A percentile compares a stretch with the other conserved stretches of the same genome.
Evolutionary conservation across 1,140 invertebrate species (phyloP).

Genomic region (Paralvinella palmiformis): DNA sequence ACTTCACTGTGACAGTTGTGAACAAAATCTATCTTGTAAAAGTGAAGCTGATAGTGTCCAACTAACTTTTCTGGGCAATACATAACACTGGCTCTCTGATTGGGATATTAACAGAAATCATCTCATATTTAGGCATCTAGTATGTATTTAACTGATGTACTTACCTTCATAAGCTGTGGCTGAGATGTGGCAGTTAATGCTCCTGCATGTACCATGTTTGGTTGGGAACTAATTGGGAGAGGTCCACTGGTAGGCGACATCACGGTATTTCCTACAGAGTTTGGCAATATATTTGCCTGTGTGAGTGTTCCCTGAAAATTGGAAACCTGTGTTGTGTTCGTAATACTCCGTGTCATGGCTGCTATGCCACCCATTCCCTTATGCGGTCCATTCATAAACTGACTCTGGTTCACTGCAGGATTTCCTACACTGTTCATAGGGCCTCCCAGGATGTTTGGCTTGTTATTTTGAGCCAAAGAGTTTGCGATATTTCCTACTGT

Average conservation of each 20-base stretch:
- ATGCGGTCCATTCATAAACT: conserved; percentile 46
- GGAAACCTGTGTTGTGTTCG: conserved; percentile 16
- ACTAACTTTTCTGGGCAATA: too few species aligned
- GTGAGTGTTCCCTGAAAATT: background rate
- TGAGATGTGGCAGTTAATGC: conserved; percentile 22
- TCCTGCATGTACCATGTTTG: background rate
- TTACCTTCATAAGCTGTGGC: conserved; percentile 32
- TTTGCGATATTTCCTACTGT: conserved; percentile 20
- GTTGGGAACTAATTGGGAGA: background rate
- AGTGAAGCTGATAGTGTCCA: too few species aligned
- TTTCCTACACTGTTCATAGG: background rate
- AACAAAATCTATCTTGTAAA: too few species aligned
- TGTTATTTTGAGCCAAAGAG: conserved; percentile 1
- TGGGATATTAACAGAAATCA: too few species aligned
- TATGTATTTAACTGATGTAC: background rate
- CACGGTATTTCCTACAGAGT: background rate
- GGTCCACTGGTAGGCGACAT: background rate
- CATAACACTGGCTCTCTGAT: too few species aligned
- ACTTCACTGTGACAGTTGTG: too few species aligned
- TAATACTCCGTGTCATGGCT: conserved; percentile 33
- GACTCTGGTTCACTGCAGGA: conserved; percentile 25
- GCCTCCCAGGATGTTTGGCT: background rate
- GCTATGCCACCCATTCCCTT: conserved; percentile 28
- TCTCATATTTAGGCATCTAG: background rate
- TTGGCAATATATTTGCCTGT: background rate